Evolutionary conservation across 2,113 vertebrate species (phyloP).

Genomic region (Cyprinodon variegatus): DNA sequence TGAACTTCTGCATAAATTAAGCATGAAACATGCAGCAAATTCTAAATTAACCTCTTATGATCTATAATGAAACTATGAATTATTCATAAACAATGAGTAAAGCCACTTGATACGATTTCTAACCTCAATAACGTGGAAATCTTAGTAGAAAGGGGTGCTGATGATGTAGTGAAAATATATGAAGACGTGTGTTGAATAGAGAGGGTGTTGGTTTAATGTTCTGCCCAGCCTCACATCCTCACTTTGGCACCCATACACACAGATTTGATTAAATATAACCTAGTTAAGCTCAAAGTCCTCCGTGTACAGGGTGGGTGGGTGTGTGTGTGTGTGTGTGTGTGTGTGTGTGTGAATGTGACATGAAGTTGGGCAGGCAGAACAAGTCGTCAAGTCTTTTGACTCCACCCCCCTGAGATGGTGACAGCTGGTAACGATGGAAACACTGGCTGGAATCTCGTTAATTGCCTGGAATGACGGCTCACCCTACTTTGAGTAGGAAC

Average conservation of each 20-base stretch:
- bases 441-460: constrained; percentile 56
- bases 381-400: constrained; percentile 47
- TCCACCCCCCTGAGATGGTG: constrained; percentile 51
- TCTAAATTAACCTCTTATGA: constrained; percentile 1
- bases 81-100: neutral
- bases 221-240: constrained; percentile 21
- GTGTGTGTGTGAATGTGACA: constrained; percentile 8
- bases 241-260: constrained; percentile 44
- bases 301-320: constrained; percentile 14
- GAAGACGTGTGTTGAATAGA: neutral
- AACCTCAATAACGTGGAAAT: neutral
- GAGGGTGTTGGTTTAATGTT: neutral
- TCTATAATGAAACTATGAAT: constrained; percentile 1
- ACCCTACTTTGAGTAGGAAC: constrained; percentile 50
- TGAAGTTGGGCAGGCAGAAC: constrained; percentile 38
- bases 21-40: neutral
- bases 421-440: constrained; percentile 69
- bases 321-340: neutral
- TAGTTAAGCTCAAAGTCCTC: constrained; percentile 31
- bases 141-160: neutral
- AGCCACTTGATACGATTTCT: neutral
- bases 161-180: neutral
- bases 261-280: constrained; percentile 63
- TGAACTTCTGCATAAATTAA: neutral
- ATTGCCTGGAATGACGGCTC: constrained; percentile 67